Evolutionary conservation across 2,113 vertebrate species (phyloP), one percentile per base, ranked within the genome.

Genomic region (Scomber colias): DNA sequence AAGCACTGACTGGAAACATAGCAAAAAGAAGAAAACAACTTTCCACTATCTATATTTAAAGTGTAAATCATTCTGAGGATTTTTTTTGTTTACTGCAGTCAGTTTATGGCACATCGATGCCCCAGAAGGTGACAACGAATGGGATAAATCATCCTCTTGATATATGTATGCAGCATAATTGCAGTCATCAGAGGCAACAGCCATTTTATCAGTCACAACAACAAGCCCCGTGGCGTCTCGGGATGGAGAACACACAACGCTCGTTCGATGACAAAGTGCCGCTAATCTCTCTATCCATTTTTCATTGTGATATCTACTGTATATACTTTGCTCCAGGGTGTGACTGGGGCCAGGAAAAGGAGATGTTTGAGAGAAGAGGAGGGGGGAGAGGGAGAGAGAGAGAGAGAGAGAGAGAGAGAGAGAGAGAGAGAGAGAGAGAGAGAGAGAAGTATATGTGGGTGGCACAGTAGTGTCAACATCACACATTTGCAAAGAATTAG

Each of bases 241-340:
- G 73, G 74, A 71, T 51, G 65, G 35, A 80, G 72, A 87, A 71
- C 86, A 57, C 57, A 44, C 70, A 49, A 45, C 68, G n/a, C 64
- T 71, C 55, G 53, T 59, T 86, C 61, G 0, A 67, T 83, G 82
- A 88, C 91, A 90, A 89, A 90, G 60, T 75, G 75, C 78, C 17
- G 27, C 82, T 87, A 82, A 92, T 91, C 83, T 87, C 81, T 17
- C 15, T 10, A 75, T 89, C 57, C 76, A 90, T 91, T 88, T 92
- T 84, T 92, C 74, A 91, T 55, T 21, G 14, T 75, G 75, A 77
- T 71, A 40, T 63, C 46, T 77, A 40, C 54, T 63, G 82, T 65
- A 55, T 44, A 53, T 2, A 59, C 10, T 21, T 75, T 8, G 67
- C 85, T 79, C 66, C 80, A 12, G 84, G 76, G 75, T 79, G 35